Percentiles rank a stretch among this genome's conserved stretches.
phyloP scores from a whole-genome alignment of 2,113 vertebrate genomes.

The Notarius quadriscutis region DNA sequence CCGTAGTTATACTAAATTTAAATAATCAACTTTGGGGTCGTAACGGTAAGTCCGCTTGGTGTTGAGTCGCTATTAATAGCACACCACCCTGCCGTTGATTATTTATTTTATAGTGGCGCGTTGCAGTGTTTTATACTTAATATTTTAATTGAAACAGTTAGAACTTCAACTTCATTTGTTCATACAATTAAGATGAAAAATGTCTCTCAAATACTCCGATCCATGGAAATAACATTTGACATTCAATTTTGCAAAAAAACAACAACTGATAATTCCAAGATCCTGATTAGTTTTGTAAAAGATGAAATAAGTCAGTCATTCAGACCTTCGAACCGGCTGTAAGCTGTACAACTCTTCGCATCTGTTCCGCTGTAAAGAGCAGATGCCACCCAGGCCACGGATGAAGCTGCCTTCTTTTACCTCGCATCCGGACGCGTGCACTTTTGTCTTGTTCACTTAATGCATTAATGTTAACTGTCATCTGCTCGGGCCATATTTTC shows the following conservation, averaged over 20 bases:
- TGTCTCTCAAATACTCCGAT: background rate
- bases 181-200: background rate
- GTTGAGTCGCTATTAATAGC: background rate
- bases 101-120: background rate
- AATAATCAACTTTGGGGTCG: too few species aligned
- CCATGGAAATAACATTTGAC: background rate
- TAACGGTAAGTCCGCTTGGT: background rate
- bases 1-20: too few species aligned
- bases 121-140: background rate
- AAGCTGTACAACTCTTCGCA: conserved; percentile 10
- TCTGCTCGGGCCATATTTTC: conserved; percentile 40
- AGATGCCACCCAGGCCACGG: conserved; percentile 44
- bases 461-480: conserved; percentile 54
- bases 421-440: conserved; percentile 39
- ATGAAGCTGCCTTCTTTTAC: conserved; percentile 43
- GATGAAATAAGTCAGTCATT: background rate
- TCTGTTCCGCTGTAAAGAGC: conserved; percentile 49
- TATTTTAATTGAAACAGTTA: background rate
- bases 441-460: conserved; percentile 57
- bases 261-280: background rate
- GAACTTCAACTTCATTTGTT: background rate
- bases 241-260: background rate
- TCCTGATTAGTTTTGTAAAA: background rate
- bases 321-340: background rate
- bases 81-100: background rate